Evolutionary conservation across 2,113 vertebrate genomes (phyloP).

Genomic region (Peromyscus leucopus): DNA sequence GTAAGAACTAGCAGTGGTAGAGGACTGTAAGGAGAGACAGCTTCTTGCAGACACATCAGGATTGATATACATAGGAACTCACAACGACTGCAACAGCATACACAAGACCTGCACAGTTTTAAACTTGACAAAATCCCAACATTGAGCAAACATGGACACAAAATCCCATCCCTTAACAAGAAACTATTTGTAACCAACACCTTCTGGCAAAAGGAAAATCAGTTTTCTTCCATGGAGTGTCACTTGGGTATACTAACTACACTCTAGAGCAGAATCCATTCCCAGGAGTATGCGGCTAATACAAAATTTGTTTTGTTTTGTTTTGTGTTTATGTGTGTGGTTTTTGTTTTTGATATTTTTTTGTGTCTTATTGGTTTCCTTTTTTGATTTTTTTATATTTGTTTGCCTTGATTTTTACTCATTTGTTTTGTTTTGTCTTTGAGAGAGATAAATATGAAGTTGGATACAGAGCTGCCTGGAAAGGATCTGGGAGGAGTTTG

Average conservation of each 20-base stretch:
- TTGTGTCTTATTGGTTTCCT: not conserved
- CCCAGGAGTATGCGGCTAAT: not conserved
- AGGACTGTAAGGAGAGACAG: too few relatives aligned
- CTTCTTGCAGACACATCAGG: too few relatives aligned
- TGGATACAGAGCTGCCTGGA: not conserved
- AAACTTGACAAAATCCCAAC: not conserved
- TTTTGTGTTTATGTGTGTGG: not conserved
- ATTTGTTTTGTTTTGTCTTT: not conserved
- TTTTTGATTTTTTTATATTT: not conserved
- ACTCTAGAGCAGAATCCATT: not conserved
- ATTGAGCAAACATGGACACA: not conserved
- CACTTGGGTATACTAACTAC: not conserved
- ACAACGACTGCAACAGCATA: too few relatives aligned
- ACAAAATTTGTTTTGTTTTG: not conserved
- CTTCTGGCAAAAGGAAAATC: not conserved
- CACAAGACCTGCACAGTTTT: not conserved
- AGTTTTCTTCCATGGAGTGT: not conserved
- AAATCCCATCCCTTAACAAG: not conserved
- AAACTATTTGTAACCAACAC: not conserved
- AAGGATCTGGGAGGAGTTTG: not conserved
- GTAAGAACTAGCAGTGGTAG: too few relatives aligned
- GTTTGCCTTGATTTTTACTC: not conserved
- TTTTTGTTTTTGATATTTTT: not conserved
- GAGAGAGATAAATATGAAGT: not conserved
- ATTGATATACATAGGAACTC: too few relatives aligned